phyloP scores from a whole-genome alignment of 2,113 vertebrate genomes.

The Gasterosteus nipponicus region DNA sequence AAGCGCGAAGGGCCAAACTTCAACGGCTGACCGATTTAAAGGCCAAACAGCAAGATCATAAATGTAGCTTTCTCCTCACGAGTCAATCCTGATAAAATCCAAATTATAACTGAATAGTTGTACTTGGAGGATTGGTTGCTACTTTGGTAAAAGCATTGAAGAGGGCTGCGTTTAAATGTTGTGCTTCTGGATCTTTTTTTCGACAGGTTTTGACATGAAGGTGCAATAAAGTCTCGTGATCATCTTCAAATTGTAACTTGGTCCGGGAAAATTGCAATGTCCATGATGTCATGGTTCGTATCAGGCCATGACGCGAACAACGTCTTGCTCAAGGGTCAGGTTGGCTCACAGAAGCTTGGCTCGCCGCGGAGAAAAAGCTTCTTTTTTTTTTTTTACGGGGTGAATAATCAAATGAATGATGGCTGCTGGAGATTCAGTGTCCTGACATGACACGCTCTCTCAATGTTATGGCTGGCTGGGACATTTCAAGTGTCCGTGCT shows the following conservation, averaged over 20 bases:
- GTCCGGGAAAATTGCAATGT: not conserved
- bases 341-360: not conserved
- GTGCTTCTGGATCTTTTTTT: not conserved
- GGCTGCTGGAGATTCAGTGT: not conserved
- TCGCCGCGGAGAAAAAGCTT: not conserved
- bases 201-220: not conserved
- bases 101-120: not conserved
- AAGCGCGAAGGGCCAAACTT: not conserved
- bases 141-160: not conserved
- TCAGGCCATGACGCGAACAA: no score
- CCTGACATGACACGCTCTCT: not conserved
- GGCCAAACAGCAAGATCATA: not conserved
- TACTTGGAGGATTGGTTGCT: not conserved
- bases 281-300: no score
- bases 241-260: not conserved
- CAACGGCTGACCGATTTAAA: not conserved
- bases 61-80: not conserved
- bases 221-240: not conserved
- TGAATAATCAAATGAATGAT: constrained; percentile 8
- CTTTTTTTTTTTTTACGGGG: not conserved
- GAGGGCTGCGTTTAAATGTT: not conserved
- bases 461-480: not conserved
- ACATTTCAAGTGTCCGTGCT: not conserved
- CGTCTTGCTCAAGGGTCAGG: not conserved
- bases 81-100: not conserved